These are phyloP conservation scores for Xanthorhoe spadicearia DNA, from an alignment of 2,888 invertebrate genomes.

Conservation along the genomic window DNA sequence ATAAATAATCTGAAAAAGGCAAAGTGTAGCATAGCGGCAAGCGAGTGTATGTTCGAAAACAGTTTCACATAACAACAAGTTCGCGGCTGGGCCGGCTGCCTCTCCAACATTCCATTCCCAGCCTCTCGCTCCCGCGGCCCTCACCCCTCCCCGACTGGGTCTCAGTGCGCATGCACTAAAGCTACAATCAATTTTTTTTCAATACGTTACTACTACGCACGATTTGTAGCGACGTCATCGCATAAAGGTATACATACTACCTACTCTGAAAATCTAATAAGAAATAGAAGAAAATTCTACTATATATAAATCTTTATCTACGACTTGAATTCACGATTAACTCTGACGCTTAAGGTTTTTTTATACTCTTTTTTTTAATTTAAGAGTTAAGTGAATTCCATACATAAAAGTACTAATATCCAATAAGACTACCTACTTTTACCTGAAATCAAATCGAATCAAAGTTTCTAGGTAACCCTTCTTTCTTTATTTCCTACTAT, in stretches of 20 bases:
- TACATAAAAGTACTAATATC: too few relatives aligned
- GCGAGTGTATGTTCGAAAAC: slow-evolving; percentile 67
- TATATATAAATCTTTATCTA: background rate
- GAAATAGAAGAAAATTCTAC: background rate
- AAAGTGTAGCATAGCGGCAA: slow-evolving; percentile 48
- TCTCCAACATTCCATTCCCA: slow-evolving; percentile 81
- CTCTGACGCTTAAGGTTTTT: too few relatives aligned
- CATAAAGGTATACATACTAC: background rate
- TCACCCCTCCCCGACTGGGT: slow-evolving; percentile 54
- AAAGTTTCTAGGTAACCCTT: too few relatives aligned
- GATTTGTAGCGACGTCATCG: slow-evolving; percentile 31
- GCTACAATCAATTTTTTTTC: slow-evolving; percentile 68
- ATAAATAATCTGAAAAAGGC: background rate
- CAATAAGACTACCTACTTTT: too few relatives aligned
- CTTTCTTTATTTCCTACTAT: too few relatives aligned
- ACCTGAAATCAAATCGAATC: too few relatives aligned
- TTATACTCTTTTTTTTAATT: too few relatives aligned
- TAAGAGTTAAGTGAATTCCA: too few relatives aligned
- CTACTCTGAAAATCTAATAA: background rate
- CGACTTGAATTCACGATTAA: too few relatives aligned
- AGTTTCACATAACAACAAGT: slow-evolving; percentile 81
- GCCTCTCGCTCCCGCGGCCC: slow-evolving; percentile 61
- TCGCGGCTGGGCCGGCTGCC: slow-evolving; percentile 71
- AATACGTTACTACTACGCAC: slow-evolving; percentile 24
- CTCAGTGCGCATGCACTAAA: slow-evolving; percentile 79